phyloP scores from a whole-genome alignment of 2,888 invertebrate genomes.

The Ceramica pisi region DNA sequence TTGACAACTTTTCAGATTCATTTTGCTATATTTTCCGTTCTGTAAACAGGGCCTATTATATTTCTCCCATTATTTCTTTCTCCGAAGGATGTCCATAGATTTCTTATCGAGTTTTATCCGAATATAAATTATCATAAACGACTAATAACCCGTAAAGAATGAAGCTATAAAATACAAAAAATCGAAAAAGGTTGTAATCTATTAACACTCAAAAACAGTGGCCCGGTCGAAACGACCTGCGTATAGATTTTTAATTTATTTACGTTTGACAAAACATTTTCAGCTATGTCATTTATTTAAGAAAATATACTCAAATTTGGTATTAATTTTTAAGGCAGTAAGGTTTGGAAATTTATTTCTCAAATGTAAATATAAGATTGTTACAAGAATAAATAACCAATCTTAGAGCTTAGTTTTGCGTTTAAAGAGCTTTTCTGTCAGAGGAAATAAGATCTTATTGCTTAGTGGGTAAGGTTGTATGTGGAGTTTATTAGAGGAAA shows the following conservation, averaged over 20 bases:
- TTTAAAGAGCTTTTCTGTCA: not conserved
- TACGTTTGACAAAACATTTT: slow-evolving; percentile 72
- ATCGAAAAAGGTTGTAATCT: slow-evolving; percentile 72
- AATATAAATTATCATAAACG: slow-evolving; percentile 38
- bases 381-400: slow-evolving; percentile 53
- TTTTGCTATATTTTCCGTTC: not conserved
- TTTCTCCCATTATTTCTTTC: too few relatives aligned
- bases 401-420: slow-evolving; percentile 27
- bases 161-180: slow-evolving; percentile 75
- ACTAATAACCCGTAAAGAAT: slow-evolving; percentile 65
- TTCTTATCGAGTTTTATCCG: slow-evolving; percentile 34
- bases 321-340: slow-evolving; percentile 33
- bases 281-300: slow-evolving; percentile 12
- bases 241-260: slow-evolving; percentile 86
- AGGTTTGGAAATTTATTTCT: slow-evolving; percentile 11
- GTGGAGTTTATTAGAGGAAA: slow-evolving; percentile 18
- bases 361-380: slow-evolving; percentile 46
- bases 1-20: not conserved
- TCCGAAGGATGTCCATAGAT: not conserved
- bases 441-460: slow-evolving; percentile 64
- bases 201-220: slow-evolving; percentile 88
- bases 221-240: slow-evolving; percentile 77
- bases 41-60: not conserved
- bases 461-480: slow-evolving; percentile 38
- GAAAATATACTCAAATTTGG: slow-evolving; percentile 12